Evolutionary conservation across 2,113 vertebrate species (phyloP).

Genomic region (Smithornis capensis): DNA sequence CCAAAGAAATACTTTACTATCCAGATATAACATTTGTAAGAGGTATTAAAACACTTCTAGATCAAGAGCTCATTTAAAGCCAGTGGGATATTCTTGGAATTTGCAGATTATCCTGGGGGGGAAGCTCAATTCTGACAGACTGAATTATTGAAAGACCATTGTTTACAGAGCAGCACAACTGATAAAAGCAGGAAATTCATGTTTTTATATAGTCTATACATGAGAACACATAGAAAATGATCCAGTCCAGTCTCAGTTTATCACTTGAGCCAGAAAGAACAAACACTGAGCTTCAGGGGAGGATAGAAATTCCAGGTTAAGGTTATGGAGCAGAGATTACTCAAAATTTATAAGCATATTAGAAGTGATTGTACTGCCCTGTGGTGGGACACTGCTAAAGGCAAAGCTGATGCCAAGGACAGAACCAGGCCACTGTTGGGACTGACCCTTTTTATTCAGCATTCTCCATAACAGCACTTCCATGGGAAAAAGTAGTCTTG

Average conservation of each 20-base stretch:
- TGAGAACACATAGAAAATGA: neutral
- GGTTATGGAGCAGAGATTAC: neutral
- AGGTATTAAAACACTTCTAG: neutral
- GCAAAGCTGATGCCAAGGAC: neutral
- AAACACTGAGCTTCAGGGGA: neutral
- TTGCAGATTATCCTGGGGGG: neutral
- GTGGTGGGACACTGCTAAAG: neutral
- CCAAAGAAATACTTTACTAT: neutral
- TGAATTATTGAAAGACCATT: slow-evolving; percentile 12
- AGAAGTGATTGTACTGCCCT: neutral
- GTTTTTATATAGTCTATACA: neutral
- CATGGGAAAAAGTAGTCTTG: neutral
- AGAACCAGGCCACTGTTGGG: neutral
- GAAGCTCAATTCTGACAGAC: neutral
- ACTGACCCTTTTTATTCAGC: neutral
- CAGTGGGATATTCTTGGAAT: neutral
- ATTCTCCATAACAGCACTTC: accelerated
- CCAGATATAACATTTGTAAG: neutral
- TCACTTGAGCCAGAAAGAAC: neutral
- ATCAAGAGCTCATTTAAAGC: neutral
- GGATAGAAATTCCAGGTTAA: neutral
- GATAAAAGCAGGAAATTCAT: slow-evolving; percentile 2
- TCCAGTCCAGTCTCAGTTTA: neutral
- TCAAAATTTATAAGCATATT: neutral
- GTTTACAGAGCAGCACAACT: neutral